Base-by-base conservation (phyloP, 2,888 invertebrate genomes). In the Phasia obesa region DNA sequence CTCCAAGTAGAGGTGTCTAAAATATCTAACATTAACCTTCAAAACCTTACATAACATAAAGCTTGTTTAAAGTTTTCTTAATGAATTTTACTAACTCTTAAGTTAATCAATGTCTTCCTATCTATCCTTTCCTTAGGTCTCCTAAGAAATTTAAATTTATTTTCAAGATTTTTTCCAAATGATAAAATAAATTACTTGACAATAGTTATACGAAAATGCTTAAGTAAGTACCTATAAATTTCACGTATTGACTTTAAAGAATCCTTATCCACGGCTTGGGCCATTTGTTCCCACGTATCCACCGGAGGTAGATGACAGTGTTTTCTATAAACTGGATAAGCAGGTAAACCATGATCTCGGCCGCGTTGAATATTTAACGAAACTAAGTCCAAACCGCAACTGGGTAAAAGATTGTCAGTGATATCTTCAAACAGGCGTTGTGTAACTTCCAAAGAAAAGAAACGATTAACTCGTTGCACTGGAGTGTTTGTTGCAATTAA, bases 341-440 rank as follows among this genome's bases (percentile, higher is more conserved):
- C 92, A 0, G 96, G 95, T 75, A 98, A 92, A 0, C 97, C 97
- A 90, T 97, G 97, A 92, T 98, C 97, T 0, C 97, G 92, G 0
- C 97, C 97, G 42, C 97, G 93, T 91, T 98, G 97, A 87, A 98
- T 96, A 91, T 97, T 97, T 83, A 97, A 92, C 0, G 97, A 95
- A 0, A 97, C 96, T 87, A 97, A 92, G 92, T 98, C 97, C 75
- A 97, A 92, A 0, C 97, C 97, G 86, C 95, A 95, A 0, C 93
- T 92, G 0, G 92, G 90, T 23, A 88, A 5, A 35, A 70, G 85
- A 49, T 88, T 88, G 15, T 86, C 87, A 2, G 86, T 77, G 0
- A 86, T 85, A 47, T 88, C 88, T 71, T 90, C 88, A 59, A 92
- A 92, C 0, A 92, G 86, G 77, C 90, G 91, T 79, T 92, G 89